Percentiles rank a stretch among this genome's conserved stretches.
phyloP scores from a whole-genome alignment of 2,888 invertebrate species.

The Lasius fuliginosus region DNA sequence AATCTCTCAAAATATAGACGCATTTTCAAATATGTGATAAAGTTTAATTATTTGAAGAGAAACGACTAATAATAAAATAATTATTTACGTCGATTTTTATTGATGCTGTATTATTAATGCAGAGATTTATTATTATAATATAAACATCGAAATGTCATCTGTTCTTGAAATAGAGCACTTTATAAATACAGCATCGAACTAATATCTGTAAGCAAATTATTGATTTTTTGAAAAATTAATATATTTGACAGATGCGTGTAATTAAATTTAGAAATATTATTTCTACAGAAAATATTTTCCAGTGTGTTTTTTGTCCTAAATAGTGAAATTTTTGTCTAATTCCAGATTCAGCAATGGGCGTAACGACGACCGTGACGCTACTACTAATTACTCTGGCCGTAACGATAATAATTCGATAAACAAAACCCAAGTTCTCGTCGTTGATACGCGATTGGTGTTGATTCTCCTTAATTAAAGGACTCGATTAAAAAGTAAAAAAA shows the following conservation, averaged over 20 bases:
- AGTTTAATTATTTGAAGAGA: neutral
- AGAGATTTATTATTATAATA: neutral
- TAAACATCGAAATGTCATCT: neutral
- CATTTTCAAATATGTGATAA: neutral
- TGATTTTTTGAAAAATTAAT: neutral
- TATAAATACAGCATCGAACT: neutral
- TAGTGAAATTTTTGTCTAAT: conserved; percentile 56
- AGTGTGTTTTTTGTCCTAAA: neutral
- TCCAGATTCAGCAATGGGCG: conserved; percentile 77
- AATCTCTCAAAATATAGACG: neutral
- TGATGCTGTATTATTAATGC: neutral
- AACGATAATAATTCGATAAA: conserved; percentile 82
- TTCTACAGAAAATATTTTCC: neutral
- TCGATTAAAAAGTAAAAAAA: conserved; percentile 59
- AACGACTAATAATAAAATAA: neutral
- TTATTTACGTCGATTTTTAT: neutral
- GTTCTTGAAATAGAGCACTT: neutral
- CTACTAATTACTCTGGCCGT: conserved; percentile 74
- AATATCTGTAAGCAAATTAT: neutral
- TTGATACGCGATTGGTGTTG: conserved; percentile 47
- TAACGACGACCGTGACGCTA: conserved; percentile 73
- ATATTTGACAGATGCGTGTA: neutral
- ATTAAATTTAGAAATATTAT: neutral
- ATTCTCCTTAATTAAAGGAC: conserved; percentile 63
- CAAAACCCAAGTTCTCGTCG: conserved; percentile 32